A percentile compares a stretch with the other conserved stretches of the same genome.
These are phyloP conservation scores for Dorcus parallelipipedus DNA, from an alignment of 2,888 invertebrate species.

Conservation along the genomic window DNA sequence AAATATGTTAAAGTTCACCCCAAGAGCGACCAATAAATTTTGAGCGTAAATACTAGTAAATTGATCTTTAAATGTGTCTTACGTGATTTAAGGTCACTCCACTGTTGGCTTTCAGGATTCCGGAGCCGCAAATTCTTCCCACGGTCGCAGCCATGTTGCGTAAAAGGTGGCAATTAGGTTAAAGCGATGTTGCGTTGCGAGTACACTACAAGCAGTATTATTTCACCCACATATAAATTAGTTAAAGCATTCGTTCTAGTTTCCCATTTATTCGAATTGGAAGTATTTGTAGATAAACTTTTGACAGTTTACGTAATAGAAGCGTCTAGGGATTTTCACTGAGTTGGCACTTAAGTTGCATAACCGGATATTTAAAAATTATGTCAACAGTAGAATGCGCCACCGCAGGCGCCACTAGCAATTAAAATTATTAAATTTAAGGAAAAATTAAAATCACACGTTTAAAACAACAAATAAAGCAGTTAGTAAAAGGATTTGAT, in stretches of 20 bases:
- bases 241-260: too few species aligned
- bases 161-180: conserved; percentile 27
- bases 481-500: too few species aligned
- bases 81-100: conserved; percentile 70
- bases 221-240: too few species aligned
- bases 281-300: conserved; percentile 20
- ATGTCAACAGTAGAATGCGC: too few species aligned
- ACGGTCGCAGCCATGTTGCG: conserved; percentile 85
- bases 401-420: too few species aligned
- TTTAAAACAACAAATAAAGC: too few species aligned
- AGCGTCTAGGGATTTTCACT: conserved; percentile 5
- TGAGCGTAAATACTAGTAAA: neutral
- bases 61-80: conserved; percentile 29
- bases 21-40: too few species aligned
- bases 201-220: too few species aligned
- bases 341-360: neutral
- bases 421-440: too few species aligned
- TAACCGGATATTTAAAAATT: too few species aligned
- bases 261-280: conserved; percentile 2
- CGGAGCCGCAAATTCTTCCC: conserved; percentile 81
- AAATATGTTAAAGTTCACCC: neutral
- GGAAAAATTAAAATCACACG: too few species aligned
- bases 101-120: conserved; percentile 74
- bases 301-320: conserved; percentile 44
- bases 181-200: too few species aligned